Evolutionary conservation across 2,797 vertebrate genomes (phyloP).

Genomic region (Falco columbarius): DNA sequence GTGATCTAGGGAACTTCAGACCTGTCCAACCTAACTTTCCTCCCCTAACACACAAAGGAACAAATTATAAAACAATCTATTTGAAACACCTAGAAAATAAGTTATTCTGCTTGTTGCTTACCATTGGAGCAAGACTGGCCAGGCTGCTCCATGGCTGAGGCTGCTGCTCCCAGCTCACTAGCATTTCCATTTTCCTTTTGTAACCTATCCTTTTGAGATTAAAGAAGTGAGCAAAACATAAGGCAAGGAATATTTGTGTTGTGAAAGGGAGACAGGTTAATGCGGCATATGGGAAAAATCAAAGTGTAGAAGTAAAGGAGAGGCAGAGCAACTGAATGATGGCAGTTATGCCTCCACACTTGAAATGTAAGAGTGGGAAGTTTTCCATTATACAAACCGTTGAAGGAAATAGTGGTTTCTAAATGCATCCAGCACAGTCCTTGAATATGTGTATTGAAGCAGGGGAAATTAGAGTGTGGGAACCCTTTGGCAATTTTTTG

Average conservation of each 20-base stretch:
- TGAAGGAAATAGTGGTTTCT: not conserved
- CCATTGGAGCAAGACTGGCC: not conserved
- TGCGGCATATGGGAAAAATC: not conserved
- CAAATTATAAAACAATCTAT: not conserved
- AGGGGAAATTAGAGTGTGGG: not conserved
- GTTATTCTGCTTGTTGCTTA: not conserved
- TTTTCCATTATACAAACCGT: not conserved
- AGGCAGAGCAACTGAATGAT: not conserved
- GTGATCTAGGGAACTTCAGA: not conserved
- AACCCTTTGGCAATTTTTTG: not conserved
- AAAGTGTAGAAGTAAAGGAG: not conserved
- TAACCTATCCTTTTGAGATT: not conserved
- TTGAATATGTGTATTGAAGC: not conserved
- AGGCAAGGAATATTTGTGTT: not conserved
- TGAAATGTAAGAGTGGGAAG: not conserved
- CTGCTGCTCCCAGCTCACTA: not conserved
- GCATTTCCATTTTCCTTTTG: not conserved
- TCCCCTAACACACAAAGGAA: not conserved
- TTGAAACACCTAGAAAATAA: not conserved
- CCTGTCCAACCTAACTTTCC: not conserved
- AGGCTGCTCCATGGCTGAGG: not conserved
- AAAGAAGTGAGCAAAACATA: not conserved
- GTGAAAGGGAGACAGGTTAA: not conserved
- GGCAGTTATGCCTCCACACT: not conserved
- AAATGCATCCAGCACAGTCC: not conserved